Percentiles rank a stretch among this genome's conserved stretches.
phyloP scores from a whole-genome alignment of 2,113 vertebrate species.

The Madoqua kirkii region DNA sequence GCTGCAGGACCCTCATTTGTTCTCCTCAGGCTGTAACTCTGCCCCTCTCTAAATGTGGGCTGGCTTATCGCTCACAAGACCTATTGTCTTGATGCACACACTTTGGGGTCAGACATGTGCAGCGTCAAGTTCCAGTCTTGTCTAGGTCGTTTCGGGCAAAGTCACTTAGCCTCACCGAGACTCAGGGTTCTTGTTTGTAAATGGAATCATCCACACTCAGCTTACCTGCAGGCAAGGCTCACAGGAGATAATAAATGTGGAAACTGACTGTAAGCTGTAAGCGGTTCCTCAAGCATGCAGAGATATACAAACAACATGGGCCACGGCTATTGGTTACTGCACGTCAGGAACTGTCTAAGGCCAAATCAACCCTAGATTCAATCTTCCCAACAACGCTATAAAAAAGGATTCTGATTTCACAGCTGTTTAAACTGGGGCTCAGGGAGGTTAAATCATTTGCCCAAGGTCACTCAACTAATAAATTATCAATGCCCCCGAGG shows the following conservation, averaged over 20 bases:
- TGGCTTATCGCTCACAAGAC: not conserved
- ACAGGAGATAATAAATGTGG: not conserved
- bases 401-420: not conserved
- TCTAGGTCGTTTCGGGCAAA: not conserved
- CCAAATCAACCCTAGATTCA: not conserved
- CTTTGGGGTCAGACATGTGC: not conserved
- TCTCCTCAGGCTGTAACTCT: not conserved
- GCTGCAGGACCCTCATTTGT: not conserved
- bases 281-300: not conserved
- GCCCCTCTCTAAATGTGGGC: not conserved
- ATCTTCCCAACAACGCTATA: not conserved
- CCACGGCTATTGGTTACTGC: fast-evolving
- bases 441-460: not conserved
- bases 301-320: not conserved
- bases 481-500: not conserved
- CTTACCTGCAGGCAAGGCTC: not conserved
- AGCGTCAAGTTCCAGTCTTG: not conserved
- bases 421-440: not conserved
- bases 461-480: not conserved
- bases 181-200: not conserved
- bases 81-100: not conserved
- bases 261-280: no score
- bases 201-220: not conserved
- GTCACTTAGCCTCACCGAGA: not conserved
- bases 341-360: not conserved